Evolutionary conservation across 2,113 vertebrate genomes (phyloP), one percentile per base, ranked within the genome.

Genomic region (Stigmatopora argus): DNA sequence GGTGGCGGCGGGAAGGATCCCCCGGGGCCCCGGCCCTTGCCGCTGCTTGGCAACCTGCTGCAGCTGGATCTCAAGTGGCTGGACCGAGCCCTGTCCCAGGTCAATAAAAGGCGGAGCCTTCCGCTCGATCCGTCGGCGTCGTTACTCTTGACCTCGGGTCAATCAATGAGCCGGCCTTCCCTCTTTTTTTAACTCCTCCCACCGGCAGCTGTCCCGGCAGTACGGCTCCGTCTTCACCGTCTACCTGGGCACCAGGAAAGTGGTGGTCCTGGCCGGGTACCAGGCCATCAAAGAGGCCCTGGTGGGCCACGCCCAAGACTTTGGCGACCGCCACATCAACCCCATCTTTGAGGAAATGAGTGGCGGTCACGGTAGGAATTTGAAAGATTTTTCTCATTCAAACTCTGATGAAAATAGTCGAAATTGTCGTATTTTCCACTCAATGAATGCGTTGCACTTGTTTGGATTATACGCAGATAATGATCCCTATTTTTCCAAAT

Each of bases 171-270:
- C 26, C 26, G 1, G 26, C 3, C 26, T 31, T 3, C 26, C 4
- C 46, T 47, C 19, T 56, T 38, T 19, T 15, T 47, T 31, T 31
- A 31, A 31, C 26, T 31, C 26, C 26, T 31, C 26, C 26, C 26
- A 31, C 26, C 26, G 26, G 1, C 69, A 95, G 94, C 85, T 96
- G n/a, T 92, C 92, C 52, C 88, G 93, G 82, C 83, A 78, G 60
- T 90, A 95, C 4, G 92, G 93, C 2, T 86, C 86, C 0, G 68
- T 96, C 48, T 95, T 92, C 62, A 93, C 86, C 0, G 79, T 96
- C 23, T 74, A 93, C 60, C 78, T 95, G 51, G 94, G 93, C 19
- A 78, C 86, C 14, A 87, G 78, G 57, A 94, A 87, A 77, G 83
- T 81, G 0, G 90, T 94, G 62, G 89, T 94, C 1, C 78, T 95